Evolutionary conservation across 2,113 vertebrate species (phyloP).

Genomic region (Sphyrna mokarran): DNA sequence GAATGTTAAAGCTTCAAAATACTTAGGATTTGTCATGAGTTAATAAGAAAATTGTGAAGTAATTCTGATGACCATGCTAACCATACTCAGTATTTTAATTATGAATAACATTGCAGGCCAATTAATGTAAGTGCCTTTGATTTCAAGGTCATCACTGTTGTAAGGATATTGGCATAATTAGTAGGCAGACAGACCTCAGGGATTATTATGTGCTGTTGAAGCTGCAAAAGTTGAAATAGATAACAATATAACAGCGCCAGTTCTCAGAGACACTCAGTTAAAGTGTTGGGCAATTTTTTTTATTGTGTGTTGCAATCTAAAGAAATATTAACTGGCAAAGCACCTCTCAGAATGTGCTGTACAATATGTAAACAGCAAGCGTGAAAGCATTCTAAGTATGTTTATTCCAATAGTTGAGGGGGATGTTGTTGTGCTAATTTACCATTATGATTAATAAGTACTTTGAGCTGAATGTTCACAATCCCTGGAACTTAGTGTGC

Average conservation of each 20-base stretch:
- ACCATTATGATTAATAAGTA: background rate
- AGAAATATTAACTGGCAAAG: background rate
- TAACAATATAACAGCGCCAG: background rate
- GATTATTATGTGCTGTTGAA: background rate
- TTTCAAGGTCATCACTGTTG: background rate
- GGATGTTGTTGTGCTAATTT: background rate
- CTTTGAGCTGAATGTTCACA: slow-evolving; percentile 7
- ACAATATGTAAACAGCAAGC: background rate
- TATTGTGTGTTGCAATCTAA: background rate
- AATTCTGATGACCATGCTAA: background rate
- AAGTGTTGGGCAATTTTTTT: background rate
- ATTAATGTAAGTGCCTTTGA: slow-evolving; percentile 20
- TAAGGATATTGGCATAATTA: background rate
- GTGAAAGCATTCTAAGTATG: background rate
- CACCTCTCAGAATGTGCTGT: background rate
- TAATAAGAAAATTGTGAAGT: background rate
- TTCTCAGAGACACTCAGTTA: background rate
- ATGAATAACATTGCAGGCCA: background rate
- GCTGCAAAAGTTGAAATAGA: background rate
- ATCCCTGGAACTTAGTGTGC: background rate
- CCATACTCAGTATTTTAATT: background rate
- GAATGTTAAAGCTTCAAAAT: background rate
- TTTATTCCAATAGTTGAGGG: background rate
- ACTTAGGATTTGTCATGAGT: background rate
- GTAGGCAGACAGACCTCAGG: background rate